Evolutionary conservation across 2,888 invertebrate genomes (phyloP), one percentile per base, ranked within the genome.

Genomic region (Slavum lentiscoides): DNA sequence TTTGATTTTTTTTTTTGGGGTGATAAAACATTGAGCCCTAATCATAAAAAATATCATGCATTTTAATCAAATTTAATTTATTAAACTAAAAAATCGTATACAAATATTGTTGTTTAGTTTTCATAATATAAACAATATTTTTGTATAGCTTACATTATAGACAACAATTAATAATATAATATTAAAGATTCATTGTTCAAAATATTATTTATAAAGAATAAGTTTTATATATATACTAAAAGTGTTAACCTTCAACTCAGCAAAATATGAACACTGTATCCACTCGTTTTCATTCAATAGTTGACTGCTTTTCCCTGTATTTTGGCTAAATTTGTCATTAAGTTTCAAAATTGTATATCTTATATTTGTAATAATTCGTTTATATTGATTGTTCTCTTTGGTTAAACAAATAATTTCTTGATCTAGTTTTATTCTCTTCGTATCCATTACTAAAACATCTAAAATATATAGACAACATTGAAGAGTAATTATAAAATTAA

Each of bases 371-470:
- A 90, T 89, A 83, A 90, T 90, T 53, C 87, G 88, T 43, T 86
- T 85, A 19, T 91, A 88, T 15, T 88, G 86, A 30, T 91, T 91
- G 72, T 39, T 53, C 72, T 64, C 80, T 64, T 80, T 80, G 6
- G 37, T 23, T 43, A 80, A 64, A 72, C 37, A 55, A n/a, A 23
- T 21, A 7, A 92, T 86, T 69, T 92, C 91, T 81, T 89, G 89
- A 83, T 91, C 91, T 49, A 93, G 88, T 84, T 91, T 91, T 84
- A 92, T 87, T 73, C 91, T 91, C 85, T 93, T 94, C 84, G 94
- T 92, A 67, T 92, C 91, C 86, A 94, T 90, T 77, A 94, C 87
- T 84, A 88, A 85, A 74, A 88, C 87, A 85, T 90, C 88, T 87
- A 84, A 55, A 74, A 74, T 61, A 21, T 59, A 21, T 61, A 23